These are phyloP conservation scores for Pandemis heparana DNA, from an alignment of 2,888 invertebrate genomes.

Conservation along the genomic window DNA sequence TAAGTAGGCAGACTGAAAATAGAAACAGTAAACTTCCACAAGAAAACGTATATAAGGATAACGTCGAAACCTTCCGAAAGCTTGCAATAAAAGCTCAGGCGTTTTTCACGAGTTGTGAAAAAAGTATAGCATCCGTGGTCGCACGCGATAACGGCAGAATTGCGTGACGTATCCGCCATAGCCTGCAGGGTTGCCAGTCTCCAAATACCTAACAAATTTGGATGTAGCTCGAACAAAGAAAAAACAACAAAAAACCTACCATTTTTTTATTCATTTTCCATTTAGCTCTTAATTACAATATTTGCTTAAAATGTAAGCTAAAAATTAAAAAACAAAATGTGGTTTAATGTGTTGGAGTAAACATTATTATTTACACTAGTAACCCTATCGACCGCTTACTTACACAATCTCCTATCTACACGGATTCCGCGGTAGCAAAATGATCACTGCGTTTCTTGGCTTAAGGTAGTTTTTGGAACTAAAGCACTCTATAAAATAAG, in stretches of 20 bases:
- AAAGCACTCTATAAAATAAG: not conserved
- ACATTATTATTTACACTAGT: not conserved
- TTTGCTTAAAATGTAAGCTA: not conserved
- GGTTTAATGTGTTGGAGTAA: not conserved
- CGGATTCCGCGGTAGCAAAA: not conserved
- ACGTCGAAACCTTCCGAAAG: constrained; percentile 16
- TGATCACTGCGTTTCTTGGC: not conserved
- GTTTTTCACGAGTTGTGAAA: constrained; percentile 54
- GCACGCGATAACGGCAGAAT: constrained; percentile 53
- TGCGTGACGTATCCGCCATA: constrained; percentile 60
- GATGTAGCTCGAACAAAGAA: not conserved
- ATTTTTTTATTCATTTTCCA: not conserved
- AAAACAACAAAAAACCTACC: not conserved
- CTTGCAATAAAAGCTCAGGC: constrained; percentile 30
- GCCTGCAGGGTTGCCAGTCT: constrained; percentile 14
- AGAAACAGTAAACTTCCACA: not conserved
- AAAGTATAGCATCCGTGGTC: constrained; percentile 46
- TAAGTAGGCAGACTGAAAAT: not conserved
- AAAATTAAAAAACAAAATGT: not conserved
- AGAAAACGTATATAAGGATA: constrained; percentile 2
- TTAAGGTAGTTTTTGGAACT: not conserved
- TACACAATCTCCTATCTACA: not conserved
- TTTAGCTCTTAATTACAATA: not conserved
- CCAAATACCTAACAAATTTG: not conserved
- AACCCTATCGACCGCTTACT: not conserved